Evolutionary conservation across 2,888 invertebrate species (phyloP).

Genomic region (Lasioglossum zephyrum): DNA sequence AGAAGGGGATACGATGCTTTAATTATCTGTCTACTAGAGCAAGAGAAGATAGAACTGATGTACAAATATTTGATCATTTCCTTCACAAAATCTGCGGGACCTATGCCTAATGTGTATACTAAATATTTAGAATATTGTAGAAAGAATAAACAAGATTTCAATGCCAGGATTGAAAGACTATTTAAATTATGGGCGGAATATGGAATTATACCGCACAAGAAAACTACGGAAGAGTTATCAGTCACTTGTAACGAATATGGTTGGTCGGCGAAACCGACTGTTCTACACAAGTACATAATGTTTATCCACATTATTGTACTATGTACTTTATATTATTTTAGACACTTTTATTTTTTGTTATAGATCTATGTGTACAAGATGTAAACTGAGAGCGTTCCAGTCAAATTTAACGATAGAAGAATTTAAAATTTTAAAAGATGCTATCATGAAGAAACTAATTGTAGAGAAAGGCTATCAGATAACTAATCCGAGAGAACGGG

Average conservation of each 20-base stretch:
- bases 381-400: neutral
- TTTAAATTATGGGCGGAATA: neutral
- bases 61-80: neutral
- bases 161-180: neutral
- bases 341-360: neutral
- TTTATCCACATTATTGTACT: neutral
- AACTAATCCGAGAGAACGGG: neutral
- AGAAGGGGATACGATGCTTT: neutral
- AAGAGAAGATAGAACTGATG: neutral
- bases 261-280: rapidly evolving
- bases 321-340: neutral
- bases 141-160: neutral
- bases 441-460: neutral
- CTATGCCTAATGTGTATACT: neutral
- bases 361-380: neutral
- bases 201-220: neutral
- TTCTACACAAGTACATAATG: neutral
- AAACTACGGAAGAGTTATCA: rapidly evolving
- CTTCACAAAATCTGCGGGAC: neutral
- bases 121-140: neutral
- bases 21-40: neutral
- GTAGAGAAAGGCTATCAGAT: neutral
- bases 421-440: neutral
- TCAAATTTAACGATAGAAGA: neutral
- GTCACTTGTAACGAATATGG: neutral